Evolutionary conservation across 2,888 invertebrate genomes (phyloP), one percentile per base, ranked within the genome.

Genomic region (Drosophila borealis): DNA sequence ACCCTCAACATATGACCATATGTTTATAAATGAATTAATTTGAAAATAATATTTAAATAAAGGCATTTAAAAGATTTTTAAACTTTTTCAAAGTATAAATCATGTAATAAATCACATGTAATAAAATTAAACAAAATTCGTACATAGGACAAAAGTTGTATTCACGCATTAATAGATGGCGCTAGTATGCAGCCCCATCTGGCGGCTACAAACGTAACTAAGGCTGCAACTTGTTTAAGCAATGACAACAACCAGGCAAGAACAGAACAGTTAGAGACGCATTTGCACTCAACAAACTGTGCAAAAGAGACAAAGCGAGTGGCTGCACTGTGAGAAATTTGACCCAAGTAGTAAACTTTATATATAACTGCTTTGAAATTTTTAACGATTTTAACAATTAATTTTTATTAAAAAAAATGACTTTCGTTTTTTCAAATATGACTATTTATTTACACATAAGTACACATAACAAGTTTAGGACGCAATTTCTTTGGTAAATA

Each of bases 391-490:
- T 46, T 56, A 29, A 49, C 37, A 49, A 17, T 11, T 1, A n/a
- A 29, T 37, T 9, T 14, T 53, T 46, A n/a, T 21, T 29, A 13
- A 44, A 10, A 34, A 34, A 55, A 17, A 34, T 11, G 8, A n/a
- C 8, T 34, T 3, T 17, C 42, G 8, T 55, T 53, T 60, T 53
- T 63, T 68, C 64, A 86, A 68, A 86, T 82, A 77, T 54, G 51
- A 57, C 81, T 82, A 68, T 82, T 82, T 82, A 82, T 82, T 82
- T 82, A 82, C 81, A 81, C 51, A 81, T 78, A 71, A 74, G 64
- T 83, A 83, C 72, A 86, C 41, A 65, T 82, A 83, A 88, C 86
- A 89, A 84, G 78, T 87, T 74, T 41, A 67, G 72, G 66, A 65
- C 70, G 17, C 63, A 50, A 66, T 74, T 67, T 83, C 25, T 46